A percentile compares a stretch with the other conserved stretches of the same genome.
Evolutionary conservation across 2,797 vertebrate species (phyloP).

Genomic region (Helostoma temminkii): DNA sequence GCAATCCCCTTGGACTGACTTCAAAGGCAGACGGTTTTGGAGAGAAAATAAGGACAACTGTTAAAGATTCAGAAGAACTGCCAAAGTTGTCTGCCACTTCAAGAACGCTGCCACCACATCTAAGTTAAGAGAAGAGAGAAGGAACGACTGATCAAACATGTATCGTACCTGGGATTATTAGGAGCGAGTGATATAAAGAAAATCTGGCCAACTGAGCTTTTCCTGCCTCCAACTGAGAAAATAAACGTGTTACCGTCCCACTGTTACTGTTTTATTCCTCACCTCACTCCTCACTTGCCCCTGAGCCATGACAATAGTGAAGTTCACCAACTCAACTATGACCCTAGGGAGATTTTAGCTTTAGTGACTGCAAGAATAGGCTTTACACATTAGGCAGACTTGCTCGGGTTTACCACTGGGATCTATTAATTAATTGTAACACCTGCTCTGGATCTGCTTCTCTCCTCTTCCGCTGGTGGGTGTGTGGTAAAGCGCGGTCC

Average conservation of each 20-base stretch:
- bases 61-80: constrained; percentile 76
- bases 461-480: constrained; percentile 1
- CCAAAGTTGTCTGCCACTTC: constrained; percentile 59
- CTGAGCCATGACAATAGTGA: constrained; percentile 5
- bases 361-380: constrained; percentile 27
- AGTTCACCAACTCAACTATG: constrained; percentile 36
- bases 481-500: background rate
- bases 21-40: constrained; percentile 73
- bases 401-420: constrained; percentile 31
- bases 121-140: constrained; percentile 34
- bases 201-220: constrained; percentile 15
- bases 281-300: constrained; percentile 25
- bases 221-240: background rate
- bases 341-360: constrained; percentile 17
- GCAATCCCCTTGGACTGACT: constrained; percentile 78
- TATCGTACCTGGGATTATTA: constrained; percentile 18
- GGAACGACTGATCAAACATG: constrained; percentile 21
- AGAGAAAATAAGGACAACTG: constrained; percentile 75
- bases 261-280: constrained; percentile 11
- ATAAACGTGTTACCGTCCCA: constrained; percentile 5
- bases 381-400: constrained; percentile 45
- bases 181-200: background rate
- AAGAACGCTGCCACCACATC: constrained; percentile 54
- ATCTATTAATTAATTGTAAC: constrained; percentile 67
- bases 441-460: constrained; percentile 61